These are phyloP conservation scores for Yponomeuta plumbellus DNA, from an alignment of 2,888 invertebrate genomes.

Conservation along the genomic window DNA sequence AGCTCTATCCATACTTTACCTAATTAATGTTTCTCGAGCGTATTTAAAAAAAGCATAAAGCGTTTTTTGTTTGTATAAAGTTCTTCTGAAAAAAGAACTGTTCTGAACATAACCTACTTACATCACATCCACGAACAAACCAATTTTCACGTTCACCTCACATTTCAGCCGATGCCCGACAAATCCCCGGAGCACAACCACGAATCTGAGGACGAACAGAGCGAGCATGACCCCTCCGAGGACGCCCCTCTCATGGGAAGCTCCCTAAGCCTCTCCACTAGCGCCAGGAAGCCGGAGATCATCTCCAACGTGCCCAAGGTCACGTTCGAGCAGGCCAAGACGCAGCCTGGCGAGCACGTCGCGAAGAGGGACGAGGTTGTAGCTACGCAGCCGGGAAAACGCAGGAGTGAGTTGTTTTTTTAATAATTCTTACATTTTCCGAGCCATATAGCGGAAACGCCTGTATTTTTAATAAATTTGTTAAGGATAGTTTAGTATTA, in stretches of 20 bases:
- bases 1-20: too few relatives aligned
- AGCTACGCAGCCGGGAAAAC: slow-evolving; percentile 61
- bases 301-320: slow-evolving; percentile 65
- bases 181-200: slow-evolving; percentile 32
- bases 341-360: slow-evolving; percentile 28
- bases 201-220: slow-evolving; percentile 60
- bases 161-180: slow-evolving; percentile 48
- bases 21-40: too few relatives aligned
- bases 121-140: neutral
- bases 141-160: neutral
- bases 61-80: too few relatives aligned
- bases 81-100: too few relatives aligned
- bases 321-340: slow-evolving; percentile 38
- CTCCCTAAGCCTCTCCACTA: slow-evolving; percentile 44
- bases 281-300: slow-evolving; percentile 57
- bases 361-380: slow-evolving; percentile 46
- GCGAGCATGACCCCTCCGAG: slow-evolving; percentile 63
- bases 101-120: neutral
- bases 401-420: slow-evolving; percentile 56
- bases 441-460: too few relatives aligned
- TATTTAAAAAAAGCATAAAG: too few relatives aligned
- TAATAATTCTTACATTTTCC: neutral
- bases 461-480: too few relatives aligned
- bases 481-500: too few relatives aligned
- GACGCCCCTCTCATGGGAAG: slow-evolving; percentile 69